Evolutionary conservation across 2,797 vertebrate genomes (phyloP).

Genomic region (Mus minutoides): DNA sequence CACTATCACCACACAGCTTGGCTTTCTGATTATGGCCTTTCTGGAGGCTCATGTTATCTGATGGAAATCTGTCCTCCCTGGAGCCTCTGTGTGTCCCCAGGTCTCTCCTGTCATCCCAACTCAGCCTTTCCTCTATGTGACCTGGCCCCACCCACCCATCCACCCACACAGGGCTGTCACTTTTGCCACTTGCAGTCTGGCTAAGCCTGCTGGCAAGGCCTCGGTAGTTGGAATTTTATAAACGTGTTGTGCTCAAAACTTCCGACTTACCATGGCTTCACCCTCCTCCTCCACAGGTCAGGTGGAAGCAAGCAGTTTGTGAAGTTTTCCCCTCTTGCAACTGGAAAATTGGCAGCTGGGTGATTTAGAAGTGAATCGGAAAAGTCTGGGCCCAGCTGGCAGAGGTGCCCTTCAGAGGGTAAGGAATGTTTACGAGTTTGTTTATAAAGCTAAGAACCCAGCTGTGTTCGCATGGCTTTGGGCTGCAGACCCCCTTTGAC

Average conservation of each 20-base stretch:
- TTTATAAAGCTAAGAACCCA: not conserved
- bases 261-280: not conserved
- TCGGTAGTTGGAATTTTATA: slow-evolving; percentile 15
- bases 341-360: slow-evolving; percentile 65
- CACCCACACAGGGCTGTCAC: not conserved
- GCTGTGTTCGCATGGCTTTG: not conserved
- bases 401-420: not conserved
- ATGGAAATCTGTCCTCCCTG: rapidly evolving
- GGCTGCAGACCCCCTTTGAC: not conserved
- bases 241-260: slow-evolving; percentile 53
- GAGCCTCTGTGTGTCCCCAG: not conserved
- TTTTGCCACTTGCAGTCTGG: not conserved
- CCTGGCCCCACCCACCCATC: rapidly evolving
- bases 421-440: not conserved
- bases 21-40: no score
- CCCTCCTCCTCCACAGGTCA: slow-evolving; percentile 58
- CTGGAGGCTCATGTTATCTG: not conserved
- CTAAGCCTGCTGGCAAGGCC: not conserved
- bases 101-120: not conserved
- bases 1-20: not conserved
- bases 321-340: slow-evolving; percentile 4
- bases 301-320: not conserved
- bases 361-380: not conserved
- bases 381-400: slow-evolving; percentile 53
- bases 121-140: not conserved